These are phyloP conservation scores for Morpho achilles DNA, from an alignment of 2,888 invertebrate species.

Conservation along the genomic window DNA sequence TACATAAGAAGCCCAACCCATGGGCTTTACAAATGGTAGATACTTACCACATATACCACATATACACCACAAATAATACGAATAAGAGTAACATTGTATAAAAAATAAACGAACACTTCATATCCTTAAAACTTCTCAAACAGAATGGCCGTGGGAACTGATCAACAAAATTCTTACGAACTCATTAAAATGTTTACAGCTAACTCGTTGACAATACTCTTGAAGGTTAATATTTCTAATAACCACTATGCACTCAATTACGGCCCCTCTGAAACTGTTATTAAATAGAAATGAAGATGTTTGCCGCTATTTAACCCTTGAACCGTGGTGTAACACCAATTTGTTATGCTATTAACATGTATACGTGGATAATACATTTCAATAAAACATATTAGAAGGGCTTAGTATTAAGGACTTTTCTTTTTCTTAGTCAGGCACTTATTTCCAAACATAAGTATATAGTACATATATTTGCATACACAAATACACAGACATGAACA, in stretches of 20 bases:
- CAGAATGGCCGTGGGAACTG: constrained; percentile 52
- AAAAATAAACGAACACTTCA: constrained; percentile 1
- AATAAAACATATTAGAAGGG: too few species aligned
- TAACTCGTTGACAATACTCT: constrained; percentile 26
- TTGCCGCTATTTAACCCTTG: constrained; percentile 70
- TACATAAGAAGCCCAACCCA: too few species aligned
- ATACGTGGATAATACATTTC: not conserved
- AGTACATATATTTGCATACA: too few species aligned
- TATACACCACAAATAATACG: not conserved
- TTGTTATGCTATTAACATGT: constrained; percentile 27
- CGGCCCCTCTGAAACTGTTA: constrained; percentile 52
- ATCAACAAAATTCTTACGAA: constrained; percentile 28
- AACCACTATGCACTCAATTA: constrained; percentile 35
- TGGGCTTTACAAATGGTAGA: too few species aligned
- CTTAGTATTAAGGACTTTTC: too few species aligned
- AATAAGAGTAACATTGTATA: not conserved
- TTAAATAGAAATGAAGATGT: constrained; percentile 65
- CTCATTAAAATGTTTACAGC: constrained; percentile 43
- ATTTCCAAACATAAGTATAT: too few species aligned
- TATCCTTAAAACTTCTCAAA: constrained; percentile 23
- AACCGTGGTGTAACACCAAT: constrained; percentile 36
- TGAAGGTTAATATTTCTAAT: constrained; percentile 28
- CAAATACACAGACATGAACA: too few species aligned
- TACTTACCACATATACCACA: not conserved
- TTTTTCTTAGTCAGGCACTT: too few species aligned